These are phyloP conservation scores for Sorex fumeus DNA, from an alignment of 2,113 vertebrate genomes.

Conservation along the genomic window DNA sequence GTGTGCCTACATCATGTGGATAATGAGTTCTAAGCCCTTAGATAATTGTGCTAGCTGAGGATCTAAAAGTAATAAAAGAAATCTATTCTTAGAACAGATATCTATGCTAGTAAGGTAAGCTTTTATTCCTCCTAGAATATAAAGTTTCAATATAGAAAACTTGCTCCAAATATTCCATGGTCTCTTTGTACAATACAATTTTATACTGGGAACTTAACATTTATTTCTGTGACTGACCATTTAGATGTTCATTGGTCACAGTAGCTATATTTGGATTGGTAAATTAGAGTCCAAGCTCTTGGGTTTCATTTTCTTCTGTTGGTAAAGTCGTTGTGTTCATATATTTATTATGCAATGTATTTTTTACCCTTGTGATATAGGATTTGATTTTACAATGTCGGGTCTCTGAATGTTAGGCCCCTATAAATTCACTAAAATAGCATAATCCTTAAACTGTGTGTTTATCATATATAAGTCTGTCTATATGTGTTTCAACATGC, in stretches of 20 bases:
- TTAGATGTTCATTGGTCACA: background rate
- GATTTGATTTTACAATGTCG: background rate
- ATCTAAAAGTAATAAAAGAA: background rate
- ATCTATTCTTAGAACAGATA: background rate
- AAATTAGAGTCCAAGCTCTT: background rate
- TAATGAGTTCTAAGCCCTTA: background rate
- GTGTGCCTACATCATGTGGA: no score
- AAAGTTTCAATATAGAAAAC: background rate
- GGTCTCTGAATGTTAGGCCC: rapidly evolving
- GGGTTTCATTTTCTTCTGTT: background rate
- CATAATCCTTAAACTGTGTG: background rate
- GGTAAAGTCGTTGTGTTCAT: background rate
- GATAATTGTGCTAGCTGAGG: background rate
- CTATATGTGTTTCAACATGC: background rate
- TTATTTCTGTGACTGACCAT: background rate
- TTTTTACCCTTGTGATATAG: background rate
- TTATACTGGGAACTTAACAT: background rate
- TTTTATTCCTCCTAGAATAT: background rate
- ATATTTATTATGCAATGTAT: background rate
- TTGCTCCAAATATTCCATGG: background rate
- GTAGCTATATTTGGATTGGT: background rate
- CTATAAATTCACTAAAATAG: background rate
- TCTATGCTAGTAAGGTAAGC: background rate
- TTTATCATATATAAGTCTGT: background rate
- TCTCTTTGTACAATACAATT: background rate